These are phyloP conservation scores for Andrena bicolor DNA, from an alignment of 2,888 invertebrate genomes.

Conservation along the genomic window DNA sequence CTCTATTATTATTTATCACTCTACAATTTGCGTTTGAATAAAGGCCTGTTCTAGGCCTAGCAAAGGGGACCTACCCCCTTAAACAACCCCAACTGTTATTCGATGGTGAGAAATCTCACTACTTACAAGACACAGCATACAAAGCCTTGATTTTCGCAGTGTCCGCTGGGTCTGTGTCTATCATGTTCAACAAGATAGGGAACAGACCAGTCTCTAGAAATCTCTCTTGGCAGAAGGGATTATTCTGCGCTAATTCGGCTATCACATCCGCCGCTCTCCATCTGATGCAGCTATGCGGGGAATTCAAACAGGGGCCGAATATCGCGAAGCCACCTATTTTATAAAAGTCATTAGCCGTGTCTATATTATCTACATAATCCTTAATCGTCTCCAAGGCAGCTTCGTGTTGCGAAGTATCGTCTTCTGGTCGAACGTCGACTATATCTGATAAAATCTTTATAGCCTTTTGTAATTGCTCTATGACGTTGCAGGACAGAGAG, in stretches of 20 bases:
- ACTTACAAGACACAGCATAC: constrained; percentile 93
- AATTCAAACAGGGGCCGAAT: constrained; percentile 89
- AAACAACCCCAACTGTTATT: background rate
- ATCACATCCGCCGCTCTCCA: constrained; percentile 89
- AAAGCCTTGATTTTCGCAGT: constrained; percentile 89
- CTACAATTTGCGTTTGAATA: too few relatives aligned
- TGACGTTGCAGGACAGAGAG: constrained; percentile 90
- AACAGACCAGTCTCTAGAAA: constrained; percentile 89
- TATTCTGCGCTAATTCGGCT: constrained; percentile 94
- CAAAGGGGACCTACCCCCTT: too few relatives aligned
- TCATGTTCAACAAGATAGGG: constrained; percentile 88
- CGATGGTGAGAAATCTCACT: background rate
- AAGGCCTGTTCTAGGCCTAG: too few relatives aligned
- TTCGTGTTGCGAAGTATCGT: constrained; percentile 87
- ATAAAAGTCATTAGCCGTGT: constrained; percentile 93
- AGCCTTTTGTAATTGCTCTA: constrained; percentile 88
- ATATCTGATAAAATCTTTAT: constrained; percentile 87
- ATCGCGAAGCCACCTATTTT: constrained; percentile 93
- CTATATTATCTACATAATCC: constrained; percentile 91
- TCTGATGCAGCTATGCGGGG: constrained; percentile 88
- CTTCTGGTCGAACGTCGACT: constrained; percentile 85
- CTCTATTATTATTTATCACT: too few relatives aligned
- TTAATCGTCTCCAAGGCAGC: constrained; percentile 89
- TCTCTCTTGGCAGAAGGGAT: constrained; percentile 91
- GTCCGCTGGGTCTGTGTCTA: constrained; percentile 86